Evolutionary conservation across 2,113 vertebrate species (phyloP).

Genomic region (Neopipo cinnamomea): DNA sequence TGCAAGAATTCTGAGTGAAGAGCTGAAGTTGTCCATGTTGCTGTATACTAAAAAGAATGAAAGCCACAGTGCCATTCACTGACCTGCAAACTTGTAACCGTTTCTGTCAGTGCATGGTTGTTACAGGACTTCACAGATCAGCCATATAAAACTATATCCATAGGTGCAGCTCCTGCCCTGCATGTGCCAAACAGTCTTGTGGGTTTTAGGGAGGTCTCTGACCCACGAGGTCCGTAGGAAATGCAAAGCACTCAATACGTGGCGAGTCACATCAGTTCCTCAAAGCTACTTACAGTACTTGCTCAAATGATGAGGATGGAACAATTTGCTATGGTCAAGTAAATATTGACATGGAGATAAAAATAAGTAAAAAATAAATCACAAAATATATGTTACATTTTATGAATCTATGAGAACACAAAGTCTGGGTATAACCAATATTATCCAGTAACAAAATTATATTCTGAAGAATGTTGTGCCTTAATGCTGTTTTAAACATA

Average conservation of each 20-base stretch:
- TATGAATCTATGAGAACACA: neutral
- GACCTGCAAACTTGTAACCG: neutral
- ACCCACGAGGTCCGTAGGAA: neutral
- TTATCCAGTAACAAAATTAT: neutral
- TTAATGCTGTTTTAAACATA: neutral
- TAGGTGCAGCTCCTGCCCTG: neutral
- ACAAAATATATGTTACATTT: neutral
- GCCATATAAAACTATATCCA: neutral
- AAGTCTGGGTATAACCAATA: neutral
- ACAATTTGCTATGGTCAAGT: neutral
- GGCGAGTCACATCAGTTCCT: neutral
- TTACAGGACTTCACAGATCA: neutral
- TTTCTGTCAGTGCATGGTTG: neutral
- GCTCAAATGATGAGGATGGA: neutral
- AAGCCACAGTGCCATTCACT: neutral
- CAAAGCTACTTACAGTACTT: neutral
- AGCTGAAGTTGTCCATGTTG: neutral
- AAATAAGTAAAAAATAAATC: neutral
- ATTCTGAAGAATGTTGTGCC: neutral
- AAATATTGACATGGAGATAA: neutral
- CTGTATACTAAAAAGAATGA: neutral
- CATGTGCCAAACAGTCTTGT: neutral
- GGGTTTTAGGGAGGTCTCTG: neutral
- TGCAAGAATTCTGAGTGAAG: neutral
- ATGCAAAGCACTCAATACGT: accelerated